Base-by-base conservation (phyloP, 2,888 invertebrate genomes). In the Microctonus aethiopoides region DNA sequence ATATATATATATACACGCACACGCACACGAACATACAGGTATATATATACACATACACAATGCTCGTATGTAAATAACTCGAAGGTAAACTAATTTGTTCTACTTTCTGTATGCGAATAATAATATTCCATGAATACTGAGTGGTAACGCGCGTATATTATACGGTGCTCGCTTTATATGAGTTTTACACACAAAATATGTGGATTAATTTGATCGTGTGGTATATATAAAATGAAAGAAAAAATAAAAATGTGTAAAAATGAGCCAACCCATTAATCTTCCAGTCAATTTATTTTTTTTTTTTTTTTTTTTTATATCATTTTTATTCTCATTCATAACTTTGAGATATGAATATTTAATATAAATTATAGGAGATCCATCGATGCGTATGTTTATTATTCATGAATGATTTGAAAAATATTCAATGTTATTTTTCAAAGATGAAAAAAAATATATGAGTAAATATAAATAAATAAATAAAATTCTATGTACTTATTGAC, bases 121-220 rank as follows among this genome's bases (percentile, higher is more conserved):
- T 75, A 77, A 78, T 81, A 80, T 83, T 80, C 80, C 78, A 83
- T 83, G 83, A 83, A 83, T 83, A 83, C 81, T 74, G 80, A 83
- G 73, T 71, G 74, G 76, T 73, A 54, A 66, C 72, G 72, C 72
- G 73, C 62, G 68, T 46, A 46, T n/a, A n/a, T n/a, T n/a, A n/a
- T n/a, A 16, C 64, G 22, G 26, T 46, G 46, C 16, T 46, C 46
- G 67, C 41, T 67, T n/a, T 73, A 72, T 62, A 63, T 77, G 72
- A 73, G 74, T 73, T 76, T 65, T 75, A 68, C 68, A 51, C 13
- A 57, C 16, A 59, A 64, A 72, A 70, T 41, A 26, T 39, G 36
- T 32, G 67, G 67, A 69, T 68, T 72, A 72, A 72, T 74, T 72
- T 73, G 71, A 72, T 73, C 69, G 62, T 70, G 46, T 46, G 29